Evolutionary conservation across 2,113 vertebrate genomes (phyloP).

Genomic region (Thermophis baileyi): DNA sequence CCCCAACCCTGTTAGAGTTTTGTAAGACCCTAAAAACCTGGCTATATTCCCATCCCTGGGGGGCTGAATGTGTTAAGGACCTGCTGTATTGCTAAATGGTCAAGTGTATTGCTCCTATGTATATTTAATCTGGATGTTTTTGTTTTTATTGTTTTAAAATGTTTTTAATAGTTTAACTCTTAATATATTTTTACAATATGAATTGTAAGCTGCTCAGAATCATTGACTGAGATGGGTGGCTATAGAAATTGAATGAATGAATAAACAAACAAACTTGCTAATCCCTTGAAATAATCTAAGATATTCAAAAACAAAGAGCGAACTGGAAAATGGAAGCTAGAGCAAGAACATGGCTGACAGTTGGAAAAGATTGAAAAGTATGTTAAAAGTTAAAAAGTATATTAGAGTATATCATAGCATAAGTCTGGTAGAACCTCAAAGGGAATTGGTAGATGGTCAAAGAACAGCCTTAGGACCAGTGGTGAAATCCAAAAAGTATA

Average conservation of each 20-base stretch:
- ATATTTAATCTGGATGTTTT: not conserved
- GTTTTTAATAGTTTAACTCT: not conserved
- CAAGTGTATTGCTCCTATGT: not conserved
- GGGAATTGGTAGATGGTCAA: not conserved
- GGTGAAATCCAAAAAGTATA: too few species aligned
- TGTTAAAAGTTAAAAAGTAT: not conserved
- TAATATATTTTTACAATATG: not conserved
- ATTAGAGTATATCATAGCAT: not conserved
- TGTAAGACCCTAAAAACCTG: not conserved
- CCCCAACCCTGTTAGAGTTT: not conserved
- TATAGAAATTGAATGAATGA: not conserved
- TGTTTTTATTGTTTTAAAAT: not conserved
- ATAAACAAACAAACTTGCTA: not conserved
- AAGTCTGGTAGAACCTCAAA: not conserved
- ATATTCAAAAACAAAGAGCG: constrained; percentile 26
- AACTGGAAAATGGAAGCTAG: constrained; percentile 25
- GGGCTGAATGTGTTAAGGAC: not conserved
- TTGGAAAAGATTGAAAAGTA: not conserved
- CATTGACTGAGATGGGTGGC: not conserved
- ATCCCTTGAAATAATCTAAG: constrained; percentile 36
- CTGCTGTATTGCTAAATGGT: not conserved
- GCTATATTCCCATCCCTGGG: not conserved
- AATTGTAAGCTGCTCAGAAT: not conserved
- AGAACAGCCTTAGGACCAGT: not conserved
- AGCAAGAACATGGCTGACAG: not conserved